Evolutionary conservation across 92 coral and sea anemone genomes (phyloP).

Genomic region (Epizoanthus fatuus): DNA sequence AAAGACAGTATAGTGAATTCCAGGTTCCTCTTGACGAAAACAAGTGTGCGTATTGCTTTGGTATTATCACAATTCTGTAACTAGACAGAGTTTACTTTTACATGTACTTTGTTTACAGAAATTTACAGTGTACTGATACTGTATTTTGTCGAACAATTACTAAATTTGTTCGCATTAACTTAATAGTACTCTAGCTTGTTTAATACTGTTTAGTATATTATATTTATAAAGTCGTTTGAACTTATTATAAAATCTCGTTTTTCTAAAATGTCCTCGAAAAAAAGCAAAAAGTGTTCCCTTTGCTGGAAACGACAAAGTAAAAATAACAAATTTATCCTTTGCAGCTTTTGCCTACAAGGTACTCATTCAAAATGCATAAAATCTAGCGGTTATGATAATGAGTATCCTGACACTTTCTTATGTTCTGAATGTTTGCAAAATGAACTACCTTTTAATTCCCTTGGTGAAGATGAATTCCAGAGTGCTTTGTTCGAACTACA

Average conservation of each 20-base stretch:
- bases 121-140: not conserved
- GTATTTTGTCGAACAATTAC: not conserved
- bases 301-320: not conserved
- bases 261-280: not conserved
- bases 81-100: not conserved
- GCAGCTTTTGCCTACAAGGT: not conserved
- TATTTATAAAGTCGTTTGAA: not conserved
- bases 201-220: not conserved
- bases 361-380: not conserved
- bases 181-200: not conserved
- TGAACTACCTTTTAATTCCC: slow-evolving; percentile 4
- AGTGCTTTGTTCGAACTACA: not conserved
- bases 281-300: not conserved
- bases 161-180: not conserved
- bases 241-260: not conserved
- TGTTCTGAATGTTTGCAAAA: not conserved
- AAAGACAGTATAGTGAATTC: too few relatives aligned
- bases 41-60: too few relatives aligned
- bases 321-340: slow-evolving; percentile 3
- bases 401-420: not conserved
- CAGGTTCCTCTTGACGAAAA: too few relatives aligned
- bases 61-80: not conserved
- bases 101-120: not conserved
- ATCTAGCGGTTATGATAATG: not conserved
- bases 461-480: not conserved